These are phyloP conservation scores for Hydropsyche betteni DNA, from an alignment of 2,888 invertebrate genomes.

Conservation along the genomic window DNA sequence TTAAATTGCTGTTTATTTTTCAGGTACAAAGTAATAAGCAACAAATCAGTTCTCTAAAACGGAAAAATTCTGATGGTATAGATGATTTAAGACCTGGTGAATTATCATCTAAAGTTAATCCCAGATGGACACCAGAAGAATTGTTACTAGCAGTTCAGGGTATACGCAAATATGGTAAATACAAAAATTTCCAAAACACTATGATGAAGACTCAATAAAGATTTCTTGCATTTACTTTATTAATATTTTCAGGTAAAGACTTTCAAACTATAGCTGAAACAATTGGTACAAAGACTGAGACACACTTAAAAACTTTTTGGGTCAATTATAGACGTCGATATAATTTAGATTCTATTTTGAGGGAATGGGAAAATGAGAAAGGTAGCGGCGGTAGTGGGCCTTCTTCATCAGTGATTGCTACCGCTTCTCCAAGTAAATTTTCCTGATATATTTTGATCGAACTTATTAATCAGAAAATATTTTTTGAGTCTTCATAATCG, in stretches of 20 bases:
- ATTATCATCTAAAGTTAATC: constrained; percentile 77
- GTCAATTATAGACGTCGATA: constrained; percentile 89
- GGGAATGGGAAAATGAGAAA: constrained; percentile 85
- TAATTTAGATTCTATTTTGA: constrained; percentile 85
- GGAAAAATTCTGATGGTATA: constrained; percentile 67
- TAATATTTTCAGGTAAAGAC: constrained; percentile 71
- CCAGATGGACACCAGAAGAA: constrained; percentile 94
- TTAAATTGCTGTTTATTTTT: constrained; percentile 53
- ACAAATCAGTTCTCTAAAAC: constrained; percentile 84
- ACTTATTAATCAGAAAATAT: not conserved
- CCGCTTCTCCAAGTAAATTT: constrained; percentile 63
- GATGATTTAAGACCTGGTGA: constrained; percentile 73
- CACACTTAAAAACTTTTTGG: constrained; percentile 91
- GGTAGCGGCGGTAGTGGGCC: constrained; percentile 60
- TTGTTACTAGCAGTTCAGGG: constrained; percentile 90
- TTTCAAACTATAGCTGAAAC: constrained; percentile 95
- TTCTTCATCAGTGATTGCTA: constrained; percentile 58
- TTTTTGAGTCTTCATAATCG: too few relatives aligned
- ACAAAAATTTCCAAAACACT: constrained; percentile 59
- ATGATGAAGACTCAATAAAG: not conserved
- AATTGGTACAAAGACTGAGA: constrained; percentile 93
- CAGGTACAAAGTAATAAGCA: constrained; percentile 97
- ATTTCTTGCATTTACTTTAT: not conserved
- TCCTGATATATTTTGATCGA: not conserved
- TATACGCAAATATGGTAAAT: constrained; percentile 82